Evolutionary conservation across 2,797 vertebrate genomes (phyloP), one percentile per base, ranked within the genome.

Genomic region (Aplochiton taeniatus): DNA sequence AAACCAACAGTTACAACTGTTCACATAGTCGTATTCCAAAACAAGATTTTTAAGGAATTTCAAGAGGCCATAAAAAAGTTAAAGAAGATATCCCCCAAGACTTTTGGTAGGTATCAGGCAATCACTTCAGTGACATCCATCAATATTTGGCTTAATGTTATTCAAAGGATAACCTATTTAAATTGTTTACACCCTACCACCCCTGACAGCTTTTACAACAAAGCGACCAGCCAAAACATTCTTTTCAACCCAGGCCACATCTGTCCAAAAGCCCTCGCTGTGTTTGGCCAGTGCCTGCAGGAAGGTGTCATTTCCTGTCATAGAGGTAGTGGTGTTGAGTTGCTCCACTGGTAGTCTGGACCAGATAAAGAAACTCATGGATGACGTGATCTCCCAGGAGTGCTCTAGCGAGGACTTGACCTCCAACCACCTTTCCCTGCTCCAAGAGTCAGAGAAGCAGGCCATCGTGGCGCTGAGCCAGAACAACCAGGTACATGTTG

Each of bases 21-120:
- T 46, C 75, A 84, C 58, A 70, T 88, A 42, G 76, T 88, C 11
- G 67, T 87, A 72, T 86, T 86, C 65, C 84, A 85, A 71, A 9
- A 13, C 3, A 56, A 69, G 13, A 80, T 85, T 69, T 50, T 85
- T 17, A 47, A 69, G 12, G 73, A 77, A 43, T 88, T 88, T 85
- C 51, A 66, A 49, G 58, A 78, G 10, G 70, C 63, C 20, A 11
- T 88, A 18, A 78, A 70, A 53, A 74, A 66, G n/a, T 76, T 47
- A 47, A 83, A 81, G 56, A 74, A 47, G 41, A 57, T 72, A 31
- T 58, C 58, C 1, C 62, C 49, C 41, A 74, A 59, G 14, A 42
- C 18, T 42, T 1, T 41, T 46, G 73, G 76, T 78, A 69, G 44
- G 63, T 54, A 44, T 58, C 13, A 58, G 19, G n/a, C 11, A n/a